phyloP scores from a whole-genome alignment of 2,113 vertebrate species.

The Apus apus region DNA sequence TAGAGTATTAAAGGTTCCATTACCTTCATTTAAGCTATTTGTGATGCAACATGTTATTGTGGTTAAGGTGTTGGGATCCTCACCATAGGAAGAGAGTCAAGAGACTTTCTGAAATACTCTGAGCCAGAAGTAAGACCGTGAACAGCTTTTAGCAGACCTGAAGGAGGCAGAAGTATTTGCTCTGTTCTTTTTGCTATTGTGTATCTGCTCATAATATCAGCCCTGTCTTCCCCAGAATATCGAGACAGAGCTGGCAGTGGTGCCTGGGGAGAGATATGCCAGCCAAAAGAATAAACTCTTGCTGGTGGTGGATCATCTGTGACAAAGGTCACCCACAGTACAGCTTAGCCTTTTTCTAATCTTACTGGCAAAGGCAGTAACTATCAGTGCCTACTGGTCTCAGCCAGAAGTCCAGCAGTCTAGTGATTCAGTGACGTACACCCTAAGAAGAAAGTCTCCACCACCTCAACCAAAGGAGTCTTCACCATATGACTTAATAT shows the following conservation, averaged over 20 bases:
- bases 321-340: neutral
- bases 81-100: neutral
- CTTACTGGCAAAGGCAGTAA: neutral
- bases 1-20: neutral
- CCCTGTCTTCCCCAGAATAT: neutral
- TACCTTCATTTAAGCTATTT: neutral
- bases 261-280: neutral
- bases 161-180: neutral
- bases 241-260: neutral
- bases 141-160: neutral
- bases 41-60: neutral
- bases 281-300: neutral
- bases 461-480: fast-evolving
- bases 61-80: neutral
- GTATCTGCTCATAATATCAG: neutral
- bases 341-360: neutral
- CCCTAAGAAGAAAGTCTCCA: neutral
- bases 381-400: neutral
- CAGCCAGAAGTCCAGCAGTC: neutral
- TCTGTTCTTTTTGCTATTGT: neutral
- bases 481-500: neutral
- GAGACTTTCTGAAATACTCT: neutral
- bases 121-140: neutral
- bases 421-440: neutral
- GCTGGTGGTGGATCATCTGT: neutral